Evolutionary conservation across 64 coral and sea anemone genomes (phyloP).

Genomic region (Montipora foliosa): DNA sequence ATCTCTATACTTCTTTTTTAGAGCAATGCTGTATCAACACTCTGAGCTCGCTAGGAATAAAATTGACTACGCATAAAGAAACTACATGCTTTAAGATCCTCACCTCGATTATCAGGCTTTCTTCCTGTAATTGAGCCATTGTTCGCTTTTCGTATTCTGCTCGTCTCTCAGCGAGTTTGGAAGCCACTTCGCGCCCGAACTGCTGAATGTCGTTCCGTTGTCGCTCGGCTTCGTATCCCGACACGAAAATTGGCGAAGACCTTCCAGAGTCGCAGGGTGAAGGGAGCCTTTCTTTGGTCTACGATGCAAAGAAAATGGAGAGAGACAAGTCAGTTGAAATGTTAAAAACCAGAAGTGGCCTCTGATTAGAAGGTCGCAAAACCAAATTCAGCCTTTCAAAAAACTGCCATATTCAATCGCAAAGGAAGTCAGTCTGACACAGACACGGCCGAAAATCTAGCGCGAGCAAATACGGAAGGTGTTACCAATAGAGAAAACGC

Average conservation of each 20-base stretch:
- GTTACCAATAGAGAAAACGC: no score
- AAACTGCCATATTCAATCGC: no score
- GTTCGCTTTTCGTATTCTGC: slow-evolving; percentile 47
- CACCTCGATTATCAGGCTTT: slow-evolving; percentile 76
- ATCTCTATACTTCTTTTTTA: no score
- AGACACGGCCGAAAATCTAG: no score
- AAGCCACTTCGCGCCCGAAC: slow-evolving; percentile 72
- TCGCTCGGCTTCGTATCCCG: slow-evolving; percentile 84
- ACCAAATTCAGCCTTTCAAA: no score
- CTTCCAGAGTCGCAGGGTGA: slow-evolving; percentile 44
- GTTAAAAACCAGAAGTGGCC: neutral
- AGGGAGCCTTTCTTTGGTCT: slow-evolving; percentile 59
- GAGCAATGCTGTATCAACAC: no score
- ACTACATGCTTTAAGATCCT: neutral
- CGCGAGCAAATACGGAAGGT: no score
- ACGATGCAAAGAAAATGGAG: neutral
- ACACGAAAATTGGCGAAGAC: slow-evolving; percentile 74
- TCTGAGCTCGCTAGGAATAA: no score
- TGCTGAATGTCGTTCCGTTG: slow-evolving; percentile 80
- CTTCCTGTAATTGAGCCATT: slow-evolving; percentile 52
- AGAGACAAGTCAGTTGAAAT: neutral
- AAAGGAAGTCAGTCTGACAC: no score
- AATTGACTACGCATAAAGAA: no score
- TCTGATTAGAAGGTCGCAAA: no score
- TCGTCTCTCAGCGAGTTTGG: slow-evolving; percentile 70